A percentile compares a stretch with the other conserved stretches of the same genome.
Conservation (phyloP, 2,797 vertebrate genomes). For the Sarcoramphus papa region DNA sequence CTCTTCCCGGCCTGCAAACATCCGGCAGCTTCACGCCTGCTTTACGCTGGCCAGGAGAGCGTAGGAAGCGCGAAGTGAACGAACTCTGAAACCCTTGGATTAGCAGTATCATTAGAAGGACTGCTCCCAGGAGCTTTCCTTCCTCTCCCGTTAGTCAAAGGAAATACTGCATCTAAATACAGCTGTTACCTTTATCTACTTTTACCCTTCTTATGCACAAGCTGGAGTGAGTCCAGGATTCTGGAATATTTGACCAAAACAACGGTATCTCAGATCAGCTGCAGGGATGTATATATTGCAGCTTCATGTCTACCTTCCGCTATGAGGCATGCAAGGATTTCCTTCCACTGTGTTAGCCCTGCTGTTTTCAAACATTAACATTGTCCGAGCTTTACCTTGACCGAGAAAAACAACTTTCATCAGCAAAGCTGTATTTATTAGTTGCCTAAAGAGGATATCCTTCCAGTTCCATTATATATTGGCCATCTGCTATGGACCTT, state of each 20-base stretch:
- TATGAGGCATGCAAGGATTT: conserved; percentile 57
- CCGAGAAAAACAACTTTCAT: conserved; percentile 45
- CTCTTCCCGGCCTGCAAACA: conserved; percentile 5
- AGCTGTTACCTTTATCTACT: neutral
- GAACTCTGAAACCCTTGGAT: neutral
- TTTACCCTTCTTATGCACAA: neutral
- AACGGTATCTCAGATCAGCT: conserved; percentile 31
- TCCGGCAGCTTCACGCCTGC: neutral
- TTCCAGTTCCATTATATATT: conserved; percentile 46
- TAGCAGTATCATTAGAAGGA: neutral
- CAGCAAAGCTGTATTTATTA: conserved; percentile 34
- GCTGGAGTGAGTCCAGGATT: conserved; percentile 37
- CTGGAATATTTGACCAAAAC: neutral
- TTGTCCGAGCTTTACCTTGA: conserved; percentile 52
- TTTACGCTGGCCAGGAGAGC: neutral
- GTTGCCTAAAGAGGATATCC: conserved; percentile 59
- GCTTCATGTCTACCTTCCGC: conserved; percentile 28
- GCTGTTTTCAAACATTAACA: conserved; percentile 9
- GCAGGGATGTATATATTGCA: conserved; percentile 31
- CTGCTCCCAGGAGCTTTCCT: neutral
- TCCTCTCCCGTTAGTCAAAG: neutral
- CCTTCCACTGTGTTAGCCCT: conserved; percentile 54
- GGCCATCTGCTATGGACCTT: conserved; percentile 29
- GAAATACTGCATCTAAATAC: conserved; percentile 22
- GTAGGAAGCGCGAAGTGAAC: neutral